A percentile compares a stretch with the other conserved stretches of the same genome.
Evolutionary conservation across 2,113 vertebrate species (phyloP).

Genomic region (Dipodomys stephensi): DNA sequence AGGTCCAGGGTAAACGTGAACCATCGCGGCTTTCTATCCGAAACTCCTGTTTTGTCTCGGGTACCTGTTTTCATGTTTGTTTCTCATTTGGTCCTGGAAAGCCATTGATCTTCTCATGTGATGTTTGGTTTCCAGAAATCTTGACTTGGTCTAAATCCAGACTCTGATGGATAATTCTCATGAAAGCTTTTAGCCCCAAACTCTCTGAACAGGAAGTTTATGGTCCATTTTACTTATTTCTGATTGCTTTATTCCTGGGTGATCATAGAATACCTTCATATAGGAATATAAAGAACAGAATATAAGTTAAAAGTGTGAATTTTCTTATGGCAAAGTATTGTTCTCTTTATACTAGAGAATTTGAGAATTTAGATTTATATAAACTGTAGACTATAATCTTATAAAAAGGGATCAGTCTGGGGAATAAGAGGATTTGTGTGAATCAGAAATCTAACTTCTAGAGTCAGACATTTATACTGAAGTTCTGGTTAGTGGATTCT

Average conservation of each 20-base stretch:
- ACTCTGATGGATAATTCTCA: not conserved
- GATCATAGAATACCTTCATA: not conserved
- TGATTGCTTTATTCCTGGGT: not conserved
- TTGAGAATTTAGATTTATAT: not conserved
- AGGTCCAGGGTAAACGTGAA: not conserved
- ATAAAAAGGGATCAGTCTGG: not conserved
- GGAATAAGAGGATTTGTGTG: not conserved
- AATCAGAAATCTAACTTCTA: not conserved
- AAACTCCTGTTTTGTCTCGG: not conserved
- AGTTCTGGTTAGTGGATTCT: not conserved
- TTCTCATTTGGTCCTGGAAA: conserved; percentile 30
- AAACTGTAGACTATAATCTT: conserved; percentile 21
- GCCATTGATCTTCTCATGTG: not conserved
- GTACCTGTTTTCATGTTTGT: conserved; percentile 39
- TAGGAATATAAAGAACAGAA: not conserved
- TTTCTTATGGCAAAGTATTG: not conserved
- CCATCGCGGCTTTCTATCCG: not conserved
- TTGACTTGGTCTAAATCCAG: conserved; percentile 18
- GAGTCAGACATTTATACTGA: conserved; percentile 3
- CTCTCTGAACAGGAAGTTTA: not conserved
- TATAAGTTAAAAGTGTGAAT: not conserved
- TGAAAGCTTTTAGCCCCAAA: conserved; percentile 5
- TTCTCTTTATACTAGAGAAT: not conserved
- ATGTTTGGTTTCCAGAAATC: conserved; percentile 25
- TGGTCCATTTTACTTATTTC: conserved; percentile 4